Base-by-base conservation (phyloP, 2,113 vertebrate genomes). In the Cynoglossus semilaevis region DNA sequence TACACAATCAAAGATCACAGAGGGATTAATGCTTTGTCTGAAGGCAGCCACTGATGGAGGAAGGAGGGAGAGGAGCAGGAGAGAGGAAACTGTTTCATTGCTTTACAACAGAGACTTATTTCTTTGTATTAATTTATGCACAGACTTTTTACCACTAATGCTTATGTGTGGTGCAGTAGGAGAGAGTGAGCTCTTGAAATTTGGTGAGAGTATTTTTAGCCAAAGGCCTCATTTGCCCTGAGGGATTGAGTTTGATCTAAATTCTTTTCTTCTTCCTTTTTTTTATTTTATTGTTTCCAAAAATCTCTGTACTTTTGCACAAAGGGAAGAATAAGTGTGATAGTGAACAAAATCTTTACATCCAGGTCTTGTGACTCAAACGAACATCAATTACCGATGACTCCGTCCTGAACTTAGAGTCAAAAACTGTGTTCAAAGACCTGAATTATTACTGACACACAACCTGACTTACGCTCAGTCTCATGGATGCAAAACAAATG, bases 101-200 rank as follows among this genome's bases (percentile, higher is more conserved):
- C 12, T 77, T 82, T 68, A 66, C 62, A 11, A 71, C 13, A 58
- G 76, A 67, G 74, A 66, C 76, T 84, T 81, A 77, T 83, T 88
- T 86, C 68, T 76, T 82, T 76, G 59, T 78, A 73, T 82, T 76
- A 83, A 78, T 80, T 76, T 81, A 67, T 75, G 50, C 76, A 72
- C 19, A 29, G 80, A 77, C 54, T 76, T 78, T 81, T 80, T 84
- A 80, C 58, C 65, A 67, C 57, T 51, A 51, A 81, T 68, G 83
- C 77, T 77, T 47, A 45, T 66, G 66, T 63, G 43, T 81, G 83
- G 58, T 41, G 19, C 58, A 68, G 61, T 47, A 73, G 84, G 63
- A 81, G 68, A 64, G 65, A 76, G 76, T 19, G 56, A 83, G 87
- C 90, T 86, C 85, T 86, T 88, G 86, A 87, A 85, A 88, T 83